Percentiles rank a stretch among this genome's conserved stretches.
phyloP scores from a whole-genome alignment of 2,888 invertebrate species.

The Acanthacorydalis orientalis region DNA sequence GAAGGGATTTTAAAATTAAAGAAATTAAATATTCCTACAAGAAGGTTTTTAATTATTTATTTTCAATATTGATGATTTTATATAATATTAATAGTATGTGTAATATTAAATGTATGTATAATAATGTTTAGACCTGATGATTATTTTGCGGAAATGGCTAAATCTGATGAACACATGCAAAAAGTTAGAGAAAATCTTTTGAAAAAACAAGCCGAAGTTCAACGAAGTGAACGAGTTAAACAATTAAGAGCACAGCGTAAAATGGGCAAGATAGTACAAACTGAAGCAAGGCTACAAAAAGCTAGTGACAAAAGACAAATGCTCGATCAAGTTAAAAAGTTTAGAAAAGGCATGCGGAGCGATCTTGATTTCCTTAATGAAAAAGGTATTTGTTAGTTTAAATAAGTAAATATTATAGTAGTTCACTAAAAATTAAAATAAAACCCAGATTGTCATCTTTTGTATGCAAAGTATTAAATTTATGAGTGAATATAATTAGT shows the following conservation, averaged over 20 bases:
- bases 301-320: slow-evolving; percentile 83
- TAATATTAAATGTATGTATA: no score
- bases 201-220: slow-evolving; percentile 69
- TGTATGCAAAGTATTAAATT: no score
- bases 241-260: slow-evolving; percentile 83
- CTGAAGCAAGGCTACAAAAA: slow-evolving; percentile 68
- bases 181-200: slow-evolving; percentile 72
- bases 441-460: slow-evolving; percentile 9
- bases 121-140: slow-evolving; percentile 69
- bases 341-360: slow-evolving; percentile 65
- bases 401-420: slow-evolving; percentile 12
- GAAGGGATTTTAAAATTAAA: slow-evolving; percentile 66
- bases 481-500: no score
- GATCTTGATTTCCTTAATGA: slow-evolving; percentile 70
- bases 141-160: slow-evolving; percentile 99
- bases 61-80: neutral
- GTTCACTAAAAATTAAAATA: slow-evolving; percentile 14
- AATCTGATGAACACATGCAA: slow-evolving; percentile 94
- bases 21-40: slow-evolving; percentile 56
- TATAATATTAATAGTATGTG: neutral
- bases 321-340: slow-evolving; percentile 85
- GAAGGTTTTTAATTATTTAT: slow-evolving; percentile 28
- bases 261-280: slow-evolving; percentile 74
- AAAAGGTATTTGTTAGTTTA: slow-evolving; percentile 20
- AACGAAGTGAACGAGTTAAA: slow-evolving; percentile 76